Evolutionary conservation across 2,113 vertebrate genomes (phyloP), one percentile per base, ranked within the genome.

Genomic region (Phaethornis superciliosus): DNA sequence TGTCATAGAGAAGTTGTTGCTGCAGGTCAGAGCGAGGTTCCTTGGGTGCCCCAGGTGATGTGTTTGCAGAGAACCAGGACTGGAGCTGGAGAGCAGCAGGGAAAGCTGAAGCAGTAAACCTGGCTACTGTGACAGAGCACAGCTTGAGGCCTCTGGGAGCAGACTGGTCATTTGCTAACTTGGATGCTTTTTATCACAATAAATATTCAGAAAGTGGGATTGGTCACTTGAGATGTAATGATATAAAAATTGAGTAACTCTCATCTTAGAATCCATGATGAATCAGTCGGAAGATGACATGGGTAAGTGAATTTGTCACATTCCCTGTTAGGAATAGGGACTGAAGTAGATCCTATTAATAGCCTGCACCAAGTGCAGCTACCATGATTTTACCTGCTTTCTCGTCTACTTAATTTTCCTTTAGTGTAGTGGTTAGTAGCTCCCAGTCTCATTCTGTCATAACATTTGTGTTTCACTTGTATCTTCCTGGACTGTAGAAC

Each of bases 351-450:
- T 65, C 6, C 72, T 81, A 76, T 90, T 35, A 84, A 81, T 65
- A 93, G 35, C 8, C 52, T 68, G 40, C 52, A 71, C 54, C 65
- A 86, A 68, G 70, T 64, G 30, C 65, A 68, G 69, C 54, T 67
- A 24, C 52, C 65, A 44, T 71, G 56, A 65, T 75, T 93, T 77
- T 85, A 32, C 30, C 91, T 75, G 20, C 64, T 81, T 58, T 82
- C 79, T 88, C 86, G 21, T 62, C 76, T 90, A 74, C 56, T 68
- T 80, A 3, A 44, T 63, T 90, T 95, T 75, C 35, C 64, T 85
- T 88, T 52, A 54, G 22, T 13, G 8, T 4, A 69, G 55, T 60
- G 68, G 32, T 81, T 87, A 58, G 55, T 33, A 91, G 28, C 26
- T 26, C 30, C 27, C 77, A 22, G 28, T 64, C 35, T 63, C 40